Conservation (phyloP, 2,113 vertebrate species). For the Gobiocypris rarus region DNA sequence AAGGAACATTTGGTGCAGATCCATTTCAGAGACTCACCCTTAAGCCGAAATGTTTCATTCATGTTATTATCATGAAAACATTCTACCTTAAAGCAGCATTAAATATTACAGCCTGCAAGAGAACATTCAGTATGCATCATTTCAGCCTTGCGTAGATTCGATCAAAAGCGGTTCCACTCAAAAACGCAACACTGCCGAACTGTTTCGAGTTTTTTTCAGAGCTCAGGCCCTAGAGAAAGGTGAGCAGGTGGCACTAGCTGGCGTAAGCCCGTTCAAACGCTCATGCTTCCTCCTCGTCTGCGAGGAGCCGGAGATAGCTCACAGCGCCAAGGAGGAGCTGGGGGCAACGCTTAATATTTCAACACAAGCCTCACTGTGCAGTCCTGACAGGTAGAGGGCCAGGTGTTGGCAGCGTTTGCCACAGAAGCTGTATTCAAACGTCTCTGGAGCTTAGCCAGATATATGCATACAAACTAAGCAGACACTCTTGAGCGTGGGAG, state of each 20-base stretch:
- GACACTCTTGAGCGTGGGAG: neutral
- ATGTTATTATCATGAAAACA: conserved; percentile 26
- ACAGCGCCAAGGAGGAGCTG: conserved; percentile 43
- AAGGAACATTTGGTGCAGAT: conserved; percentile 28
- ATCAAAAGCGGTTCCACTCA: conserved; percentile 29
- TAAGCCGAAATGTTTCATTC: conserved; percentile 40
- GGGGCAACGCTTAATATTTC: conserved; percentile 60
- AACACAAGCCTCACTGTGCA: conserved; percentile 50
- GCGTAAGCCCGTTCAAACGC: conserved; percentile 1
- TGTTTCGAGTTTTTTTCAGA: conserved; percentile 26
- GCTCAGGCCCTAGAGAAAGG: conserved; percentile 30
- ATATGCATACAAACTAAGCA: conserved; percentile 32
- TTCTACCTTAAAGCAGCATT: neutral
- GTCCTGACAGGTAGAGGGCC: conserved; percentile 54
- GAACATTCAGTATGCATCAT: neutral
- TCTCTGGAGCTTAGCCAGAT: conserved; percentile 46
- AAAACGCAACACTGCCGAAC: neutral
- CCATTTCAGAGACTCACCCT: conserved; percentile 24
- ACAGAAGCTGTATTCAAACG: conserved; percentile 29
- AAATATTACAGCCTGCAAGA: conserved; percentile 24
- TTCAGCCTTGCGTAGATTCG: conserved; percentile 8
- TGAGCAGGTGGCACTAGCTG: conserved; percentile 37
- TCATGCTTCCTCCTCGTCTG: conserved; percentile 9
- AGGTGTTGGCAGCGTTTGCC: conserved; percentile 53
- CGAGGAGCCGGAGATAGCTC: conserved; percentile 41